These are phyloP conservation scores for Anarhynchus alexandrinus DNA, from an alignment of 2,113 vertebrate genomes.

Conservation along the genomic window DNA sequence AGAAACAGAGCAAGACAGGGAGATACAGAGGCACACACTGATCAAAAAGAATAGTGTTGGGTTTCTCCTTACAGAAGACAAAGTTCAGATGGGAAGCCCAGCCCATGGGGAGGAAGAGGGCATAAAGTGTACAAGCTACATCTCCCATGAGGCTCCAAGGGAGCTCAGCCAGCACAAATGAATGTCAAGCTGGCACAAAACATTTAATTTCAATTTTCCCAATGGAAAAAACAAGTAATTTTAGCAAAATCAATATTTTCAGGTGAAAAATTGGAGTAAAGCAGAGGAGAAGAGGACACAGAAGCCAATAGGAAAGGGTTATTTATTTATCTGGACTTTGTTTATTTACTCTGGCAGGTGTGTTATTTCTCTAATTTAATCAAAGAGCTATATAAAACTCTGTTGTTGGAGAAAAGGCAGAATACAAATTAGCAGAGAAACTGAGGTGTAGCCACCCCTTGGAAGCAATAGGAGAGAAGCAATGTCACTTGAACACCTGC, in stretches of 20 bases:
- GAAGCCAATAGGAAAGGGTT: background rate
- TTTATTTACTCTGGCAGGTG: background rate
- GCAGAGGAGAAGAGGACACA: background rate
- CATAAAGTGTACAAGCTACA: background rate
- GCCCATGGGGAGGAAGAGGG: background rate
- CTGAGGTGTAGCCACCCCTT: background rate
- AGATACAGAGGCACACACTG: background rate
- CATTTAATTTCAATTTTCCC: conserved; percentile 1
- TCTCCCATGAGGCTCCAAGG: background rate
- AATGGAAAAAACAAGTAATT: background rate
- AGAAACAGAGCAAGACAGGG: background rate
- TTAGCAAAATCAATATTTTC: conserved; percentile 1
- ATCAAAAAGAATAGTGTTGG: background rate
- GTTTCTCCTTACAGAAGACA: background rate
- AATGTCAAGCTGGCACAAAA: background rate
- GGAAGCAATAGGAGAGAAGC: background rate
- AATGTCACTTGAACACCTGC: background rate
- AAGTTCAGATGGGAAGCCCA: background rate
- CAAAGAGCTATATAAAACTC: background rate
- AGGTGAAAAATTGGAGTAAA: background rate
- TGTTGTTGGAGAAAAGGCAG: background rate
- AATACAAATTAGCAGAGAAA: background rate
- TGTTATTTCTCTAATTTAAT: conserved; percentile 19
- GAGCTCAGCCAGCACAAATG: background rate
- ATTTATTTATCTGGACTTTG: background rate